These are phyloP conservation scores for Nephrotoma flavescens DNA, from an alignment of 2,888 invertebrate genomes.

Conservation along the genomic window DNA sequence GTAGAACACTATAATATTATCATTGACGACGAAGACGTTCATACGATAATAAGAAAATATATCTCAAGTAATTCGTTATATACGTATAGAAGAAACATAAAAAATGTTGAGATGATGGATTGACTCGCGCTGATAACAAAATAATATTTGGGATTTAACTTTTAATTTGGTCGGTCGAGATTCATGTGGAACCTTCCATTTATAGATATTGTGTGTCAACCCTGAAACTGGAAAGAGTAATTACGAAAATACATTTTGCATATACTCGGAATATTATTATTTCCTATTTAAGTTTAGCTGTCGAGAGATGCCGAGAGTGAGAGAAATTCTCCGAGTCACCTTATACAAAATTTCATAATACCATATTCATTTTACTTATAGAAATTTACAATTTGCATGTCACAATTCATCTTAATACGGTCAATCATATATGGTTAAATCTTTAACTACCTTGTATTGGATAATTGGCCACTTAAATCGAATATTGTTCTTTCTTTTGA, in stretches of 20 bases:
- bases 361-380: background rate
- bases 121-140: background rate
- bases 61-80: background rate
- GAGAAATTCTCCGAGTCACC: background rate
- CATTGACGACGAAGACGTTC: background rate
- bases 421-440: background rate
- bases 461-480: slow-evolving; percentile 13
- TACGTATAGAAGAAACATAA: background rate
- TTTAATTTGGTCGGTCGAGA: background rate
- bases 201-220: background rate
- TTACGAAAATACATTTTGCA: background rate
- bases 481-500: background rate
- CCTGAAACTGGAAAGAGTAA: background rate
- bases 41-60: background rate
- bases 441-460: slow-evolving; percentile 13
- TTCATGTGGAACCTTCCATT: background rate
- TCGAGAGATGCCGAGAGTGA: background rate
- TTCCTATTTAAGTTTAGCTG: background rate
- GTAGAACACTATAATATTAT: background rate
- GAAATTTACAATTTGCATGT: background rate
- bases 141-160: background rate
- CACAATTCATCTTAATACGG: background rate
- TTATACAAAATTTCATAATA: background rate
- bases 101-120: background rate
- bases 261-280: background rate